Evolutionary conservation across 1,140 invertebrate species (phyloP), one percentile per base, ranked within the genome.

Genomic region (Meloidogyne exigua): DNA sequence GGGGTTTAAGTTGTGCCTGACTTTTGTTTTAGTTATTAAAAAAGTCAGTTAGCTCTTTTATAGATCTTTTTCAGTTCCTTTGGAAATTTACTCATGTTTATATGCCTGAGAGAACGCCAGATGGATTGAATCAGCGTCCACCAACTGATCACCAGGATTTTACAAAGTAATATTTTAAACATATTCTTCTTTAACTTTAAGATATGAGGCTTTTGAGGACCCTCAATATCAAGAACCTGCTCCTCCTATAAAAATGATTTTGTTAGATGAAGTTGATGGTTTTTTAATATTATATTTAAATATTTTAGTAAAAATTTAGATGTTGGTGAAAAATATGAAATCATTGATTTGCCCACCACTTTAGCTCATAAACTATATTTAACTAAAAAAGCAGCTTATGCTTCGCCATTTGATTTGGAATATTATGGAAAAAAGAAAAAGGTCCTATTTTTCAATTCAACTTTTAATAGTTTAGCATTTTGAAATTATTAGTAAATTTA

Each of bases 251-350:
- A 84, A 84, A 77, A 77, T 87, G 15, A 87, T 87, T 70, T 68
- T 87, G n/a, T 65, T 87, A 25, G 73, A 86, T 67, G 86, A 87
- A 62, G 78, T 87, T 65, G 85, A 87, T 79, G 85, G 85, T 87
- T 65, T 42, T 15, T 78, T 25, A 69, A 32, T 3, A 15, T 42
- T 12, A 42, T 44, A 62, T 10, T 39, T 12, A 15, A n/a, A 73
- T n/a, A 44, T 0, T 49, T 32, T 11, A 63, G 12, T 26, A 72
- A 79, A 9, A 9, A 72, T 82, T 69, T 39, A 86, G 85, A 84
- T 25, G 49, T 86, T 67, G 85, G 85, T 32, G 72, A 86, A n/a
- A 82, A 87, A 65, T 87, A 83, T 57, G 85, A 87, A 73, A 81
- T 86, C 7, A 75, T 87, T 25, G 79, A 83, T 32, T 80, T 87